Evolutionary conservation across 2,797 vertebrate species (phyloP).

Genomic region (Girardinus metallicus): DNA sequence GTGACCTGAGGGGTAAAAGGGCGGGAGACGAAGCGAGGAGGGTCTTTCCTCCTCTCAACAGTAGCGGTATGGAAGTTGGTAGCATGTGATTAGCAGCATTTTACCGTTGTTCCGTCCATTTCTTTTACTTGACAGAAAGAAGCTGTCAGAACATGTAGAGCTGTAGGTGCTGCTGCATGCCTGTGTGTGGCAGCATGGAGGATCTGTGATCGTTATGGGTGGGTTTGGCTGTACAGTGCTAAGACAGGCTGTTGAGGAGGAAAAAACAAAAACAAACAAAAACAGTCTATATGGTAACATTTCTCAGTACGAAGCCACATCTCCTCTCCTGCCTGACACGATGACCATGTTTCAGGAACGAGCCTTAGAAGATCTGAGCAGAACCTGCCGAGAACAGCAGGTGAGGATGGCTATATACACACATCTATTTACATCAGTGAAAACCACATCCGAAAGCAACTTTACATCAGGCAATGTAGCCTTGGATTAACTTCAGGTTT

Average conservation of each 20-base stretch:
- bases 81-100: slow-evolving; percentile 55
- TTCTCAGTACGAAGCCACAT: neutral
- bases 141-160: neutral
- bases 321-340: slow-evolving; percentile 1
- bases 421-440: slow-evolving; percentile 69
- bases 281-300: neutral
- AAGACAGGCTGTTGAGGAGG: slow-evolving; percentile 30
- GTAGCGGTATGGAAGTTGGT: slow-evolving; percentile 27
- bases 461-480: slow-evolving; percentile 56
- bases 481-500: slow-evolving; percentile 16
- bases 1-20: slow-evolving; percentile 22
- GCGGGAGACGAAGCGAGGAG: slow-evolving; percentile 11
- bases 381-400: slow-evolving; percentile 56
- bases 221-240: slow-evolving; percentile 58
- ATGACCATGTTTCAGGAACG: slow-evolving; percentile 22
- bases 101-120: neutral
- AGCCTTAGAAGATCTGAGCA: slow-evolving; percentile 36
- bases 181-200: slow-evolving; percentile 39
- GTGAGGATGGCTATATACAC: slow-evolving; percentile 61
- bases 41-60: slow-evolving; percentile 6
- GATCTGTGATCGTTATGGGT: slow-evolving; percentile 56
- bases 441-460: slow-evolving; percentile 48
- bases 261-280: neutral
- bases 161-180: slow-evolving; percentile 28
- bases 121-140: slow-evolving; percentile 1